phyloP scores from a whole-genome alignment of 2,113 vertebrate genomes.

The Halichoeres trimaculatus region DNA sequence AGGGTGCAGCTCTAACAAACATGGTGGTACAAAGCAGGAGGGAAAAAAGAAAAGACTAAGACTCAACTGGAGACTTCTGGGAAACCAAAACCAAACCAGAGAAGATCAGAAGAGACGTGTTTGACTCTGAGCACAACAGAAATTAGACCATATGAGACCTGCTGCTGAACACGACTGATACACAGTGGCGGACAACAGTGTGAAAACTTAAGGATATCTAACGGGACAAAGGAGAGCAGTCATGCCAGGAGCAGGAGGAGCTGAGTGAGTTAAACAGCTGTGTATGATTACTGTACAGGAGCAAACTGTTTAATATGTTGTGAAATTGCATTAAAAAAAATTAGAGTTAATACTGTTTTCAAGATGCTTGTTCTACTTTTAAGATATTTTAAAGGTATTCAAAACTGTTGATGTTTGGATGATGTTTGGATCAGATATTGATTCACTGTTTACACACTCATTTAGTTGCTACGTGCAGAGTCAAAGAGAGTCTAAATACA shows the following conservation, averaged over 20 bases:
- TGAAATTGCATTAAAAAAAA: background rate
- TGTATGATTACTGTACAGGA: background rate
- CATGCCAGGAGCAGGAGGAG: constrained; percentile 72
- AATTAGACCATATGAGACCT: background rate
- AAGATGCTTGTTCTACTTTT: background rate
- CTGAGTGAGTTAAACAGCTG: constrained; percentile 75
- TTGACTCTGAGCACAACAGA: constrained; percentile 14
- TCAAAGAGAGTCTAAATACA: constrained; percentile 74
- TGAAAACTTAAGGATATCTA: constrained; percentile 9
- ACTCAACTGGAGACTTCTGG: constrained; percentile 3
- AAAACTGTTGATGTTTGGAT: background rate
- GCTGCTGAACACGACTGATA: constrained; percentile 2
- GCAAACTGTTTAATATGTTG: background rate
- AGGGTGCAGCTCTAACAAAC: constrained; percentile 43
- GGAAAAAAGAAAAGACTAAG: constrained; percentile 28
- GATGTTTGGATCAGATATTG: background rate
- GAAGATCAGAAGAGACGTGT: constrained; percentile 13
- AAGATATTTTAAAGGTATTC: background rate
- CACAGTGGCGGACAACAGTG: constrained; percentile 1
- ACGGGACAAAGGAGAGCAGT: constrained; percentile 39
- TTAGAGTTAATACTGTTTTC: background rate
- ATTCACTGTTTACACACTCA: background rate
- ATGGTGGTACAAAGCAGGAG: constrained; percentile 31
- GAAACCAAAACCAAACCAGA: background rate
- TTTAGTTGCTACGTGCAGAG: constrained; percentile 59